Conservation (phyloP, 2,888 invertebrate species). For the Drosophila eohydei region DNA sequence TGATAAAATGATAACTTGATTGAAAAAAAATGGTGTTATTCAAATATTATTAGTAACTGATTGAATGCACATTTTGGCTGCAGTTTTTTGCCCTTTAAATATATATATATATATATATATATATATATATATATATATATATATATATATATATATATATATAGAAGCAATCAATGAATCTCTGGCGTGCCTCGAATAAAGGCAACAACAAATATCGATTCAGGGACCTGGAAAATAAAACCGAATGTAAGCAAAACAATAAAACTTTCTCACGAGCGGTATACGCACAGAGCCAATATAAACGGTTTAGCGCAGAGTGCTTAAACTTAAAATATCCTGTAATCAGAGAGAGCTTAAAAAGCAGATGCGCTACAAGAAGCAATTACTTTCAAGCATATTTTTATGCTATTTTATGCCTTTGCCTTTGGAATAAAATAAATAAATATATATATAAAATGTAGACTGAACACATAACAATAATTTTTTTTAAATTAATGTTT, state of each 20-base stretch:
- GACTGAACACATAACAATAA: background rate
- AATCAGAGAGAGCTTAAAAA: background rate
- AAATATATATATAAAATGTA: background rate
- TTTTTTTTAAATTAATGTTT: too few relatives aligned
- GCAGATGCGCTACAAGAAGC: too few relatives aligned
- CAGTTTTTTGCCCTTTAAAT: constrained; percentile 12
- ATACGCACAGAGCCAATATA: constrained; percentile 7
- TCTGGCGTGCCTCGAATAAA: constrained; percentile 13
- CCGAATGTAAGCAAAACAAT: constrained; percentile 24
- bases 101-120: constrained; percentile 25
- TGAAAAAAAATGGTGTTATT: constrained; percentile 34
- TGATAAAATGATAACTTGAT: constrained; percentile 25
- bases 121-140: constrained; percentile 24
- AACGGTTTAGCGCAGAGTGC: background rate
- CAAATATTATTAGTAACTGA: constrained; percentile 56
- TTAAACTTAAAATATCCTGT: background rate
- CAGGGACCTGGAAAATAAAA: background rate
- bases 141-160: constrained; percentile 29
- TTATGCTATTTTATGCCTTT: too few relatives aligned
- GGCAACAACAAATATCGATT: constrained; percentile 17
- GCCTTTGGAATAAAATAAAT: too few relatives aligned
- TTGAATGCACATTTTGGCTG: constrained; percentile 44
- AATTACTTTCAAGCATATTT: too few relatives aligned
- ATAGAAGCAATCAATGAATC: constrained; percentile 40
- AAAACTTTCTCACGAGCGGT: constrained; percentile 20